These are phyloP conservation scores for Lamellibrachia luymesi DNA, from an alignment of 1,140 invertebrate genomes.

Conservation along the genomic window DNA sequence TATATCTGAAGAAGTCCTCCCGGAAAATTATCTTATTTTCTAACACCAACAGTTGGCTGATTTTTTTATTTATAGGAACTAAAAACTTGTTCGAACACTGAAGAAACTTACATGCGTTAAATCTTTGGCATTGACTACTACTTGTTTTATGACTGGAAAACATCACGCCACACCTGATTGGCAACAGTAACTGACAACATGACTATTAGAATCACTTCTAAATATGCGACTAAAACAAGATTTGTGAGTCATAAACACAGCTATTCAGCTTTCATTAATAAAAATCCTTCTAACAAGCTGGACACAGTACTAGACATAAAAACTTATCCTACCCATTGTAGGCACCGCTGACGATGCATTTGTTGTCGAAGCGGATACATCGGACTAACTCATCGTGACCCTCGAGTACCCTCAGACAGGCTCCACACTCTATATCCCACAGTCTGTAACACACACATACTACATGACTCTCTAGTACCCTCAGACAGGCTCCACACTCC, in stretches of 20 bases:
- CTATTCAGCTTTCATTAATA: not conserved
- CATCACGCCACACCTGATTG: too few species aligned
- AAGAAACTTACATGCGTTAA: too few species aligned
- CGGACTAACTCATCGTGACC: slow-evolving; percentile 98
- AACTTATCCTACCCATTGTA: slow-evolving; percentile 83
- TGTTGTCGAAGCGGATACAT: slow-evolving; percentile 95
- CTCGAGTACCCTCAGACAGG: slow-evolving; percentile 94
- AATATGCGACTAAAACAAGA: not conserved
- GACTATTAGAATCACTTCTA: not conserved
- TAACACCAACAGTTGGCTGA: too few species aligned
- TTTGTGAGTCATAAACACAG: too few species aligned
- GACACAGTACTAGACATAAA: not conserved
- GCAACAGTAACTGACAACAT: too few species aligned
- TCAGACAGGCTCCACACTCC: slow-evolving; percentile 93
- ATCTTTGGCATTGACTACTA: too few species aligned
- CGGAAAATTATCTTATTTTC: too few species aligned
- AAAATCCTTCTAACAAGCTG: not conserved
- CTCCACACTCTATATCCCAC: slow-evolving; percentile 99
- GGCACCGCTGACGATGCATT: slow-evolving; percentile 97
- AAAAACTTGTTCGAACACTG: too few species aligned
- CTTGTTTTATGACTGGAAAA: too few species aligned
- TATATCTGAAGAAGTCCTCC: not conserved
- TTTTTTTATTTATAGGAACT: too few species aligned
- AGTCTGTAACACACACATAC: slow-evolving; percentile 65
- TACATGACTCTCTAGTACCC: slow-evolving; percentile 95